Conservation (phyloP, 2,113 vertebrate species). For the Sorex fumeus region DNA sequence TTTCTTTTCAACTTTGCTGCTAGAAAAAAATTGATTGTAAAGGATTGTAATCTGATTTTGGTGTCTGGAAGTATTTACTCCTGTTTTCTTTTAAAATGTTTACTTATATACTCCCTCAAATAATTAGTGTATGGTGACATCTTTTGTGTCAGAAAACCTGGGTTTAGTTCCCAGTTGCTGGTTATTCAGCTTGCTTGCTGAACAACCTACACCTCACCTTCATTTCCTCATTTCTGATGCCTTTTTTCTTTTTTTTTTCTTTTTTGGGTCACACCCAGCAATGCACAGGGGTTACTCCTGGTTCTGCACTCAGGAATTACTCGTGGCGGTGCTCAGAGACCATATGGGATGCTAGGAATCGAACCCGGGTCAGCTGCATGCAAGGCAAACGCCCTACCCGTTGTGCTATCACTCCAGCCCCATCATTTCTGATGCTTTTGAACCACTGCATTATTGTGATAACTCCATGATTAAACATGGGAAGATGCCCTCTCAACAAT, state of each 20-base stretch:
- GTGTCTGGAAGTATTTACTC: slow-evolving; percentile 15
- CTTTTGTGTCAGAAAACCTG: slow-evolving; percentile 18
- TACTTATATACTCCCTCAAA: slow-evolving; percentile 8
- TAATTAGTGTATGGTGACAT: background rate
- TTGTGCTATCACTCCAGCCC: too few species aligned
- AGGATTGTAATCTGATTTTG: slow-evolving; percentile 37
- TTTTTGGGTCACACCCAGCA: too few species aligned
- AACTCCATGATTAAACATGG: slow-evolving; percentile 1
- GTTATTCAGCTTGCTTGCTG: background rate
- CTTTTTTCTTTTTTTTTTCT: too few species aligned
- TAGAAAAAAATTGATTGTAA: slow-evolving; percentile 62
- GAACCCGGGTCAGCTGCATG: too few species aligned
- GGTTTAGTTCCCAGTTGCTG: background rate
- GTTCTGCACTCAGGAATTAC: too few species aligned
- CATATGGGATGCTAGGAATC: too few species aligned
- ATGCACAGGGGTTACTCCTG: too few species aligned
- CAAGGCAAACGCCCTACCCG: too few species aligned
- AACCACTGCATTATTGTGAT: background rate
- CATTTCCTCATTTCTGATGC: slow-evolving; percentile 42
- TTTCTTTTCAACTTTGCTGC: slow-evolving; percentile 55
- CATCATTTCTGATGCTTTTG: slow-evolving; percentile 25
- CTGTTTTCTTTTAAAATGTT: slow-evolving; percentile 24
- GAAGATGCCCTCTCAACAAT: slow-evolving; percentile 26
- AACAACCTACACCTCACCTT: background rate
- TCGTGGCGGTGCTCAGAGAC: too few species aligned